Evolutionary conservation across 1,140 invertebrate genomes (phyloP), one percentile per base, ranked within the genome.

Genomic region (Drosophila parvula): DNA sequence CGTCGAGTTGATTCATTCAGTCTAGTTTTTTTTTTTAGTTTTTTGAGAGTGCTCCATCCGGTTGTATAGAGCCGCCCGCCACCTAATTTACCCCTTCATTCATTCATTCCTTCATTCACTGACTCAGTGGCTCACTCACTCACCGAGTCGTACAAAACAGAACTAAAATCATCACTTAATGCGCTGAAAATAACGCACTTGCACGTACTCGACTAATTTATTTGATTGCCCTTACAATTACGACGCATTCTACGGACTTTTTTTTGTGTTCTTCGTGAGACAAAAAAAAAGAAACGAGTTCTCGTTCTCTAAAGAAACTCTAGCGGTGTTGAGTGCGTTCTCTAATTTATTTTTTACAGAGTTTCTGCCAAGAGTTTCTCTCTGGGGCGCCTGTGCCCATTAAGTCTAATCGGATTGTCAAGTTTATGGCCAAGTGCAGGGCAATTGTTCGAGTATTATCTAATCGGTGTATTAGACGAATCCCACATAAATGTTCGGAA

Each of bases 171-270:
- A 70, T 63, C 79, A 79, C 77, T 82, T 77, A 88, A 88, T 79
- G 79, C 77, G 79, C 73, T 88, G 70, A 88, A 83, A 82, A 79
- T 88, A 88, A 88, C 83, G 75, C 83, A 79, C 79, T 88, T 83
- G 79, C 84, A 89, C 84, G 84, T 88, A 78, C 79, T 88, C 67
- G 56, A 71, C 84, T 89, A 88, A 88, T 88, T 88, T 83, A 89
- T 80, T 83, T 88, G 78, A 88, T 89, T 89, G 69, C 77, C 59
- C 65, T 70, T 60, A 74, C 83, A 86, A 86, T 82, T 82, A 75
- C 64, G 27, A 53, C 56, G 56, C 36, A 59, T 47, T 61, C 43
- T 22, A 12, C 40, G 14, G 22, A 7, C 34, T 28, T 16, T 40
- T n/a, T 48, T 12, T n/a, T n/a, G n/a, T 51, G 41, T 48, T 45